Evolutionary conservation across 2,888 invertebrate species (phyloP).

Genomic region (Pachycephus smyrnensis): DNA sequence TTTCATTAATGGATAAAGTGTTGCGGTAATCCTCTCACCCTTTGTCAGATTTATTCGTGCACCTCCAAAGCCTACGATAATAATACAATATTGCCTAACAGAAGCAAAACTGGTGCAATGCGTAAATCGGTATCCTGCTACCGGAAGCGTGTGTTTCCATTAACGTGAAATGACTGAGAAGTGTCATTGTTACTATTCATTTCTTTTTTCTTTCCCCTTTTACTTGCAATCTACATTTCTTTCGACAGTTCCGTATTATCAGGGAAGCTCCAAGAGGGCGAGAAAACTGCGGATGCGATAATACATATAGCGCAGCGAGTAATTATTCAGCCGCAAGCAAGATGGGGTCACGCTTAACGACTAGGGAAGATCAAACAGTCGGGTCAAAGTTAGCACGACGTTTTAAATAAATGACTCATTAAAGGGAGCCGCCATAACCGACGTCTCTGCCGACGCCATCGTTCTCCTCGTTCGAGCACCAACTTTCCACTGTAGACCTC

Average conservation of each 20-base stretch:
- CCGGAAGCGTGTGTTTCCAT: not conserved
- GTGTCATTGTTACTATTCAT: not conserved
- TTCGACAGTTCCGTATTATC: not conserved
- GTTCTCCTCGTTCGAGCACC: not conserved
- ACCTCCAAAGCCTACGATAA: not conserved
- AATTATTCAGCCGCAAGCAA: conserved; percentile 2
- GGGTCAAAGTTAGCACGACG: conserved; percentile 5
- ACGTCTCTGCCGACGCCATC: not conserved
- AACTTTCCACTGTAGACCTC: not conserved
- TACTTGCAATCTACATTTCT: not conserved
- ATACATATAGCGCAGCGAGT: not conserved
- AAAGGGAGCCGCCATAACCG: not conserved
- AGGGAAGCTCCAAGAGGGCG: not conserved
- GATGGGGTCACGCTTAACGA: not conserved
- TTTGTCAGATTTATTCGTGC: conserved; percentile 1
- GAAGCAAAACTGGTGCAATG: not conserved
- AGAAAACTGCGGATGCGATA: not conserved
- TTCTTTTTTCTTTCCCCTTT: not conserved
- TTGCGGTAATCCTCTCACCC: conserved; percentile 32
- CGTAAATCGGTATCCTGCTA: not conserved
- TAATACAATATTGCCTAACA: not conserved
- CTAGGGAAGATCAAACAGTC: conserved; percentile 4
- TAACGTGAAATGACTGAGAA: not conserved
- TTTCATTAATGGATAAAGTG: conserved; percentile 51
- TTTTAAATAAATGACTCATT: conserved; percentile 3